These are phyloP conservation scores for Sceloporus undulatus DNA, from an alignment of 2,113 vertebrate species.

Conservation along the genomic window DNA sequence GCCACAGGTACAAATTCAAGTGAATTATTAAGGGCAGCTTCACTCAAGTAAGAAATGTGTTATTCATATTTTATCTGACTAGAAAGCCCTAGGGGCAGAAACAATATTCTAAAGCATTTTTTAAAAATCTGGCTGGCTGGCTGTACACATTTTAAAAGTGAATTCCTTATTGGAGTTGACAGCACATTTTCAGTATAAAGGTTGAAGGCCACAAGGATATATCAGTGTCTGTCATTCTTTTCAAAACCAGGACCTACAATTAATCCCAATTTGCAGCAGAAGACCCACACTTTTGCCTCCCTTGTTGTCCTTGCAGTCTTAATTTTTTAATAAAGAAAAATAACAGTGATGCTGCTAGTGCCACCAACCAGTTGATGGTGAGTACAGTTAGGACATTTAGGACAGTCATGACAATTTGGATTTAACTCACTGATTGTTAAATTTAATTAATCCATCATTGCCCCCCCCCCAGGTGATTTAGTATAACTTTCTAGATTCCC, in stretches of 20 bases:
- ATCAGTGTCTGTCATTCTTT: background rate
- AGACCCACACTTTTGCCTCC: background rate
- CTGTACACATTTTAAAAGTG: background rate
- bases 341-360: background rate
- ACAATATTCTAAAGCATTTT: background rate
- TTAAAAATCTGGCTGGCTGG: background rate
- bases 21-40: conserved; percentile 16
- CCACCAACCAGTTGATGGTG: background rate
- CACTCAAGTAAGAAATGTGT: conserved; percentile 23
- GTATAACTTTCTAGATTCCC: no score
- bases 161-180: background rate
- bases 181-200: background rate
- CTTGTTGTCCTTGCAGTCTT: no score
- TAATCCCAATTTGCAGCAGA: background rate
- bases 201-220: background rate
- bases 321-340: background rate
- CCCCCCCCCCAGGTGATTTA: no score
- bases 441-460: no score
- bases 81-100: background rate
- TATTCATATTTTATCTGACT: conserved; percentile 14
- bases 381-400: background rate
- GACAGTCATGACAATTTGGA: background rate
- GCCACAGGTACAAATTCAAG: conserved; percentile 22
- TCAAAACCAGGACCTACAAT: background rate
- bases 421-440: no score